These are phyloP conservation scores for Silurus asotus DNA, from an alignment of 2,113 vertebrate genomes.

Conservation along the genomic window DNA sequence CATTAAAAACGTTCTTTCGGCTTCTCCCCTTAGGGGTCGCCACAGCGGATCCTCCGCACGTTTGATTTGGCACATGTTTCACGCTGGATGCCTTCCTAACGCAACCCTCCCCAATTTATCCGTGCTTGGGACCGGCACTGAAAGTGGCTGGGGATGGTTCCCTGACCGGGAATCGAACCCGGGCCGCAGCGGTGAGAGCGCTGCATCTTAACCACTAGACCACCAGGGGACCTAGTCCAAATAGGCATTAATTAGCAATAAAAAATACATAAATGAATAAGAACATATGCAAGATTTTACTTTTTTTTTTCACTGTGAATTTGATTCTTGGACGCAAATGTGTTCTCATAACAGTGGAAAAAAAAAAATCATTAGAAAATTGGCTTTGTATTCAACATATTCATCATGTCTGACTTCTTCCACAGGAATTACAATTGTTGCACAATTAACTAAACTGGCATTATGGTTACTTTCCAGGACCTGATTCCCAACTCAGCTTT, in stretches of 20 bases:
- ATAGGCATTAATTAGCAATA: background rate
- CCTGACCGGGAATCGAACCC: too few species aligned
- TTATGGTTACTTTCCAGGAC: background rate
- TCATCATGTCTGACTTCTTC: background rate
- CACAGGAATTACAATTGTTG: background rate
- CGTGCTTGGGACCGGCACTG: too few species aligned
- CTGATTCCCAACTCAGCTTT: background rate
- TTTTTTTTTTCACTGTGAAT: background rate
- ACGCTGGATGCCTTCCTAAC: too few species aligned
- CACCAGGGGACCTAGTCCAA: background rate
- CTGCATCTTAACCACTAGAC: too few species aligned
- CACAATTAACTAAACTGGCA: background rate
- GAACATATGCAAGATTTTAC: background rate
- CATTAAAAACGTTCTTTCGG: too few species aligned
- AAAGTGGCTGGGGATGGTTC: too few species aligned
- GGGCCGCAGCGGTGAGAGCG: too few species aligned
- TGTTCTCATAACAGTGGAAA: background rate
- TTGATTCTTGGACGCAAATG: background rate
- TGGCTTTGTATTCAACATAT: background rate
- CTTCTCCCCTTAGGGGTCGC: too few species aligned
- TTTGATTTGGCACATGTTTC: too few species aligned
- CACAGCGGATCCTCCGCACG: too few species aligned
- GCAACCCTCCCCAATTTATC: too few species aligned
- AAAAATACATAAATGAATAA: background rate
- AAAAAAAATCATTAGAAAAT: background rate